phyloP scores from a whole-genome alignment of 2,113 vertebrate genomes.

The Rhynchopsitta pachyrhyncha region DNA sequence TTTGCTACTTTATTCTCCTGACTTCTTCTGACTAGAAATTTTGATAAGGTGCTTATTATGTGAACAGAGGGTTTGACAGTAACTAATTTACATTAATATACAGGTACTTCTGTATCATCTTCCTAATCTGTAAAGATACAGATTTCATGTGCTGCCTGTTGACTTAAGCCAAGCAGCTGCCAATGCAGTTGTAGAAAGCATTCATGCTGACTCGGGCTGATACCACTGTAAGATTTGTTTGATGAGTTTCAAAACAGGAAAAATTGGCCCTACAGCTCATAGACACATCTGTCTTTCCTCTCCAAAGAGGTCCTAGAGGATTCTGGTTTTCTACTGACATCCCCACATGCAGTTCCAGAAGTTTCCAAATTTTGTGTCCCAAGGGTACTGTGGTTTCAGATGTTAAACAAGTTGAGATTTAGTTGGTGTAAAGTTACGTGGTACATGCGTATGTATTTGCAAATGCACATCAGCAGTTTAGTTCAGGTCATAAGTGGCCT shows the following conservation, averaged over 20 bases:
- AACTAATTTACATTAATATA: not conserved
- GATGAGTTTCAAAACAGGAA: not conserved
- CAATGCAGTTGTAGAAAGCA: not conserved
- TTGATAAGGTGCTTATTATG: not conserved
- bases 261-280: not conserved
- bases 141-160: not conserved
- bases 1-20: not conserved
- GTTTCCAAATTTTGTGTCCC: not conserved
- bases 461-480: not conserved
- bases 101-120: not conserved
- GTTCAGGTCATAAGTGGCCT: not conserved
- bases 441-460: not conserved
- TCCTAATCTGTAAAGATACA: not conserved
- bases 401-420: not conserved
- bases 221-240: not conserved
- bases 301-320: not conserved
- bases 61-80: not conserved
- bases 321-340: not conserved
- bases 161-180: not conserved
- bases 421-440: not conserved
- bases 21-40: not conserved
- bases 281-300: not conserved
- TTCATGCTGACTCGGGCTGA: not conserved
- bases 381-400: not conserved
- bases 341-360: not conserved